A percentile compares a stretch with the other conserved stretches of the same genome.
These are phyloP conservation scores for Heterotilapia buettikoferi DNA, from an alignment of 2,113 vertebrate genomes.

Conservation along the genomic window DNA sequence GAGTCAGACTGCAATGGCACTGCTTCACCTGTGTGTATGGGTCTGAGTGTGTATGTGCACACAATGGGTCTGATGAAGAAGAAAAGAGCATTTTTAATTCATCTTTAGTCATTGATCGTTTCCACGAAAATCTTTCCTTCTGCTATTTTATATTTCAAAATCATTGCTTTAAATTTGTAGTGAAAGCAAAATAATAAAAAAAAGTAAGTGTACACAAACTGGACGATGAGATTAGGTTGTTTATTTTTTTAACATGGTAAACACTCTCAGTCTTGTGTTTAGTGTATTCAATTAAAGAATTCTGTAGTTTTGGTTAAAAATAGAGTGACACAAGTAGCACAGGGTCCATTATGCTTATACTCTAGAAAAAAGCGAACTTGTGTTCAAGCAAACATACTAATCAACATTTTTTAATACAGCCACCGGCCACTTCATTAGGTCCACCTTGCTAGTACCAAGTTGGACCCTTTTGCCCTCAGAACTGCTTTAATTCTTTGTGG, in stretches of 20 bases:
- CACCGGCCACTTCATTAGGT: not conserved
- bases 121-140: not conserved
- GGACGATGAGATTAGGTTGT: constrained; percentile 14
- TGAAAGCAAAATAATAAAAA: not conserved
- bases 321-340: not conserved
- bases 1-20: not conserved
- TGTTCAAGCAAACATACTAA: not conserved
- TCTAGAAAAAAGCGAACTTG: not conserved
- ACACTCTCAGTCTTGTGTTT: not conserved
- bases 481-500: not conserved
- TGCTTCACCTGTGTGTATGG: not conserved
- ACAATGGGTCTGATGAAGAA: not conserved
- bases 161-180: not conserved
- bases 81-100: not conserved
- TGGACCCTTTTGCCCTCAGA: not conserved
- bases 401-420: not conserved
- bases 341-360: accelerated
- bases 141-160: not conserved
- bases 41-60: not conserved
- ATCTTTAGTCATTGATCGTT: not conserved
- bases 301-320: not conserved
- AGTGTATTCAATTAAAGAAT: not conserved
- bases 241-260: not conserved
- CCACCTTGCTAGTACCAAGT: not conserved
- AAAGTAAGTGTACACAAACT: not conserved